Percentiles rank a stretch among this genome's conserved stretches.
These are phyloP conservation scores for Petrocephalus schoutedeni DNA, from an alignment of 2,797 vertebrate species.

Conservation along the genomic window DNA sequence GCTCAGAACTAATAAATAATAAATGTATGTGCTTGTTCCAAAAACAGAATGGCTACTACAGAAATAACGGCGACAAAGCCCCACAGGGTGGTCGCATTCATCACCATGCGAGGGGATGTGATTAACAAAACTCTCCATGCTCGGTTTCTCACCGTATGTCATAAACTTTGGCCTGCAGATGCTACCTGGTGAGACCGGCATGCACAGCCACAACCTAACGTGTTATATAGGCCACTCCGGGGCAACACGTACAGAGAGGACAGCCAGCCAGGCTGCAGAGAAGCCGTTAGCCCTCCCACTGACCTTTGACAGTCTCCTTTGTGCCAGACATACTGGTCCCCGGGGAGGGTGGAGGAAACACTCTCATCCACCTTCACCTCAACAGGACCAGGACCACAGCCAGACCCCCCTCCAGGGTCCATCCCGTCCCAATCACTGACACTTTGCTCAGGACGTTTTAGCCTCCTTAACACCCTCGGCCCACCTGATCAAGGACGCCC, in stretches of 20 bases:
- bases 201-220: not conserved
- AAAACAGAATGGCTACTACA: not conserved
- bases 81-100: not conserved
- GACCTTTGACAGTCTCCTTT: not conserved
- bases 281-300: not conserved
- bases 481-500: constrained; percentile 13
- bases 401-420: not conserved
- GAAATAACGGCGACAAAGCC: not conserved
- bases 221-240: not conserved
- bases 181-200: not conserved
- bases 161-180: not conserved
- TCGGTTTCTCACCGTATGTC: not conserved
- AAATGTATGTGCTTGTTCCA: not conserved
- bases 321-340: not conserved
- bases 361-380: not conserved
- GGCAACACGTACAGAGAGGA: too few relatives aligned
- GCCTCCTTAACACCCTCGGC: not conserved
- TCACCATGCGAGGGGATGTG: not conserved
- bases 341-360: not conserved
- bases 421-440: not conserved
- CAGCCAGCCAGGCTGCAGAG: not conserved
- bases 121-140: not conserved
- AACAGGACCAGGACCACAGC: not conserved
- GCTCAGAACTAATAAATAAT: not conserved
- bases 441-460: not conserved